Base-by-base conservation (phyloP, 53 echinoderm and acorn worm species). In the Antedon mediterranea region DNA sequence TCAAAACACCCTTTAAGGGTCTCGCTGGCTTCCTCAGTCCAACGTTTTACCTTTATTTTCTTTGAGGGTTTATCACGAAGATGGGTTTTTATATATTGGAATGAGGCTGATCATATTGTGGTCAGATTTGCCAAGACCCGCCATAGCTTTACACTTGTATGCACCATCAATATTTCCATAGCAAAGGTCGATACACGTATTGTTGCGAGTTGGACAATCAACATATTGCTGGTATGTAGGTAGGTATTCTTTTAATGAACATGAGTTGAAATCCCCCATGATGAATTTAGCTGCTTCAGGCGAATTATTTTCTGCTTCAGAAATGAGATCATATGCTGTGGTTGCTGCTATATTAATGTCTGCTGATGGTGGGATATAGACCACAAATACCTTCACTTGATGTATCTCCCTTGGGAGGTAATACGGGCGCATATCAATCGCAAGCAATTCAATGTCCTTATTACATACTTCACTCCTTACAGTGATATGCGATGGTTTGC, bases 61-160 rank as follows among this genome's bases (percentile, higher is more conserved):
- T 27, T 75, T 2, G 31, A 31, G 31, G 43, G 43, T 43, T 81
- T 75, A 23, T 43, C 75, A 32, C 34, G 43, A 13, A 81, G 28
- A 4, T 27, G 28, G 33, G 81, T 34, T 28, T n/a, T 43, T 34
- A 41, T 80, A 80, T 6, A 41, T 73, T 3, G 81, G 81, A 23
- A 81, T 81, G 3, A 81, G 42, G 30, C 2, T 74, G 31, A 81
- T 74, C 74, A 74, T 81, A 32, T 81, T 81, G 31, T 81, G 74
- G 43, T 81, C 74, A 27, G 43, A 81, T 34, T 31, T 81, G 5
- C 81, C 81, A 0, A 81, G 34, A 30, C 72, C 33, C 3, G 31
- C 72, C 31, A 79, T 4, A 29, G 72, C 26, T 72, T n/a, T 79
- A 23, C 26, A 71, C 72, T 72, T 6, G 23, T 79, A 79, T 71